Conservation (phyloP, 2,888 invertebrate genomes). For the Drosophila borborema region DNA sequence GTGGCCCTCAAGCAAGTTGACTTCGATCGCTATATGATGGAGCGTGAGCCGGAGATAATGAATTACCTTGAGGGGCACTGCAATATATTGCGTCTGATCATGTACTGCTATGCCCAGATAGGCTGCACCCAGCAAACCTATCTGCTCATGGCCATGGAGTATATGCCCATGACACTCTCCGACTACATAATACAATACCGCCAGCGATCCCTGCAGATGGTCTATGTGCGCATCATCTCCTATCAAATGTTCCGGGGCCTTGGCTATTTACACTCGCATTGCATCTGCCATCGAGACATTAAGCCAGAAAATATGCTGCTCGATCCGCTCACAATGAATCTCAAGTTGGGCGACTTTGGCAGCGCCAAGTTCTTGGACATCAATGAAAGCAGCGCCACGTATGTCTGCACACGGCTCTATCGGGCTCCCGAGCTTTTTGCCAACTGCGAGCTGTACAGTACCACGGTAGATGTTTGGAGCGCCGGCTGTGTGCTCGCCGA, state of each 20-base stretch:
- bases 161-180: constrained; percentile 89
- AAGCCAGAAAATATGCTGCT: constrained; percentile 99
- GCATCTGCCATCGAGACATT: constrained; percentile 99
- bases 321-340: constrained; percentile 97
- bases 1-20: constrained; percentile 99
- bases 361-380: constrained; percentile 98
- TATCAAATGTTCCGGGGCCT: constrained; percentile 99
- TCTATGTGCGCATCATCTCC: constrained; percentile 99
- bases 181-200: constrained; percentile 96
- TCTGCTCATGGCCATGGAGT: constrained; percentile 99
- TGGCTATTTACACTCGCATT: constrained; percentile 98
- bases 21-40: constrained; percentile 99
- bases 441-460: constrained; percentile 98
- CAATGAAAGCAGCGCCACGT: constrained; percentile 98
- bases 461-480: constrained; percentile 98
- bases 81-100: constrained; percentile 99
- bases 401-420: constrained; percentile 99
- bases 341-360: constrained; percentile 99
- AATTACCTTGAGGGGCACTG: constrained; percentile 96
- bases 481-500: constrained; percentile 99
- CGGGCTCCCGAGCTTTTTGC: constrained; percentile 99
- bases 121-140: constrained; percentile 96
- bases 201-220: constrained; percentile 95
- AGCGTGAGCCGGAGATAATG: constrained; percentile 99
- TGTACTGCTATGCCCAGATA: constrained; percentile 99